phyloP scores from a whole-genome alignment of 2,888 invertebrate species.

The Clivina fossor region DNA sequence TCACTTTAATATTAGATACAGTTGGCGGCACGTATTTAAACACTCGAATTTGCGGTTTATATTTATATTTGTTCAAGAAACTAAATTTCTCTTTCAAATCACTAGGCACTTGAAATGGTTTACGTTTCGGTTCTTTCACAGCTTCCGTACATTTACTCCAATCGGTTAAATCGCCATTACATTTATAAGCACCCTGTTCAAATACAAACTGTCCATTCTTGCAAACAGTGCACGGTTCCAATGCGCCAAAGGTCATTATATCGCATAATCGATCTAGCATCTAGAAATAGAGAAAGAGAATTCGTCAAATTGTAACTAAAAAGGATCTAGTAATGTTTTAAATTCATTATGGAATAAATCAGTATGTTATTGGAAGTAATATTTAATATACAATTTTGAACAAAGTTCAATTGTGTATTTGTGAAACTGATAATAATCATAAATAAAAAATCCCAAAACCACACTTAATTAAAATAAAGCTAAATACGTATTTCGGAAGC shows the following conservation, averaged over 20 bases:
- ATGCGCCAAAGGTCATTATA: constrained; percentile 83
- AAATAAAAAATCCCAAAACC: too few relatives aligned
- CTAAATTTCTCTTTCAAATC: constrained; percentile 58
- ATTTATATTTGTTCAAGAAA: constrained; percentile 65
- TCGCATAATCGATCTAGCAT: constrained; percentile 79
- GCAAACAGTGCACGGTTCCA: constrained; percentile 78
- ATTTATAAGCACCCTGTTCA: constrained; percentile 77
- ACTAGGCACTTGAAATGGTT: constrained; percentile 68
- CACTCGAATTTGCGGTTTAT: constrained; percentile 59
- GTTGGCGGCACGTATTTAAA: constrained; percentile 60
- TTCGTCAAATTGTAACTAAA: too few relatives aligned
- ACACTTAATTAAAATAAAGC: too few relatives aligned
- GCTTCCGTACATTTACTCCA: constrained; percentile 85
- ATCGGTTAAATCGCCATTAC: constrained; percentile 72
- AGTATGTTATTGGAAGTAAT: constrained; percentile 12
- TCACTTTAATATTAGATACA: constrained; percentile 52
- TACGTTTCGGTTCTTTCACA: constrained; percentile 72
- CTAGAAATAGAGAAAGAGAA: too few relatives aligned
- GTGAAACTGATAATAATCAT: too few relatives aligned
- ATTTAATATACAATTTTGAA: too few relatives aligned
- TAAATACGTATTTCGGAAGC: too few relatives aligned
- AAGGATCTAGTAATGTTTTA: too few relatives aligned
- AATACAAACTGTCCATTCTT: constrained; percentile 70
- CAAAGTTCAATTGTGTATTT: too few relatives aligned
- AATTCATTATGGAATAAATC: constrained; percentile 17